These are phyloP conservation scores for Polyommatus icarus DNA, from an alignment of 2,888 invertebrate species.

Conservation along the genomic window DNA sequence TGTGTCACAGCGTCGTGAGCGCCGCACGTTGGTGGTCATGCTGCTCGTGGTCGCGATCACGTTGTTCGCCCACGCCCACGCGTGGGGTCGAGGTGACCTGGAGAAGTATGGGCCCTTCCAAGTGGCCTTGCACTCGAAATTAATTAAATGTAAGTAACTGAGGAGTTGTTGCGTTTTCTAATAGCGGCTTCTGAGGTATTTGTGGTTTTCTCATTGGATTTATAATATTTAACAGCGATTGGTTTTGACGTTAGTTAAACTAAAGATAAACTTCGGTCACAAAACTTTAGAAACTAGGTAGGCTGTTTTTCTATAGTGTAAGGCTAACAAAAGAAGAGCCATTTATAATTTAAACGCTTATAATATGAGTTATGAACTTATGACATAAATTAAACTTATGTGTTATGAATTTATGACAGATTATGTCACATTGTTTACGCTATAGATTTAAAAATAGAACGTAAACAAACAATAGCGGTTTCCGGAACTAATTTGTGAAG, in stretches of 20 bases:
- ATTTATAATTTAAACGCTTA: too few species aligned
- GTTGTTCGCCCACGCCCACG: conserved; percentile 33
- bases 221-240: not conserved
- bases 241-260: not conserved
- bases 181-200: too few species aligned
- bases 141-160: conserved; percentile 65
- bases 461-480: not conserved
- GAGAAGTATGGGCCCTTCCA: conserved; percentile 69
- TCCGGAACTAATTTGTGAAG: not conserved
- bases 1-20: not conserved
- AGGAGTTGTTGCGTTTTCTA: not conserved
- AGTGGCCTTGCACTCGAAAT: conserved; percentile 54
- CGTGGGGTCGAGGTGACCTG: conserved; percentile 57
- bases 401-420: not conserved
- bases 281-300: not conserved
- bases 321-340: too few species aligned
- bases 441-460: not conserved
- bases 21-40: conserved; percentile 35
- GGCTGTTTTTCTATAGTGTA: too few species aligned
- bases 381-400: too few species aligned
- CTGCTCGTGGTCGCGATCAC: conserved; percentile 32
- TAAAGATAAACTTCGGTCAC: not conserved
- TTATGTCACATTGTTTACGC: not conserved
- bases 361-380: too few species aligned
- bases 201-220: too few species aligned